These are phyloP conservation scores for Mionectes olivaceus DNA, from an alignment of 2,797 vertebrate genomes.

Conservation along the genomic window DNA sequence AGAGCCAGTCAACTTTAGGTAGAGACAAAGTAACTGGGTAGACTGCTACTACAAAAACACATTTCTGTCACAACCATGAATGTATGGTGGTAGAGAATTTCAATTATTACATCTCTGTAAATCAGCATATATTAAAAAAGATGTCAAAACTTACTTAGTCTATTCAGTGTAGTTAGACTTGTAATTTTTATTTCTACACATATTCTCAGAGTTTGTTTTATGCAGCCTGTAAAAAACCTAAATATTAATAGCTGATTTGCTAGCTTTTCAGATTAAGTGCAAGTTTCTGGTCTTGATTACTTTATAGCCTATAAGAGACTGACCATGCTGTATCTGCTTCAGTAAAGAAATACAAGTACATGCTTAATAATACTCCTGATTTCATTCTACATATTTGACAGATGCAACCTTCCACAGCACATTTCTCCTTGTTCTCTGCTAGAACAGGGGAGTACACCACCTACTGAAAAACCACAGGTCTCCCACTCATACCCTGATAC, in stretches of 20 bases:
- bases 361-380: neutral
- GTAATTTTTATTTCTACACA: neutral
- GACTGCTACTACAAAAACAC: neutral
- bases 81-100: neutral
- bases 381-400: conserved; percentile 31
- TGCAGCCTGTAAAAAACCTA: neutral
- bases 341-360: neutral
- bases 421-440: conserved; percentile 35
- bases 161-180: neutral
- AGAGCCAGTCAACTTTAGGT: neutral
- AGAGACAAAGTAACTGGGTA: neutral
- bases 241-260: neutral
- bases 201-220: neutral
- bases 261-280: neutral
- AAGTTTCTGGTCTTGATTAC: neutral
- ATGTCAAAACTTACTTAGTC: neutral
- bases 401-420: conserved; percentile 48
- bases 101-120: neutral
- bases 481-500: conserved; percentile 36
- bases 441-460: conserved; percentile 50
- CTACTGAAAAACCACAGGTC: conserved; percentile 52
- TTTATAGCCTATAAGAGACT: neutral
- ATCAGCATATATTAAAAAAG: neutral
- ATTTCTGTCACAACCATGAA: neutral
- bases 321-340: neutral